phyloP scores from a whole-genome alignment of 2,113 vertebrate species.

The Brachyistius frenatus region DNA sequence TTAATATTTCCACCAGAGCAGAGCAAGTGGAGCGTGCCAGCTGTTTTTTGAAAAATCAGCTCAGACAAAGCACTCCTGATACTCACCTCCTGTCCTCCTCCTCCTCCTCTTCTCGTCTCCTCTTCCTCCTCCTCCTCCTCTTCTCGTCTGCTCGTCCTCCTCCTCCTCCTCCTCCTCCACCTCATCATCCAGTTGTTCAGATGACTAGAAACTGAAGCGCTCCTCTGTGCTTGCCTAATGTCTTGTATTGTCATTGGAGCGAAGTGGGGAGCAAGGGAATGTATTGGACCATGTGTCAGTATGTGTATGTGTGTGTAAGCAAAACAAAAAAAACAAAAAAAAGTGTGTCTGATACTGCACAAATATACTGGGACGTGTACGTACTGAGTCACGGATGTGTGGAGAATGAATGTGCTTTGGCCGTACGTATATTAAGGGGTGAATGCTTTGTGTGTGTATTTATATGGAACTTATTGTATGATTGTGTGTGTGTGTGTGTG shows the following conservation, averaged over 20 bases:
- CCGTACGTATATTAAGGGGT: constrained; percentile 46
- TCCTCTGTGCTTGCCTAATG: constrained; percentile 68
- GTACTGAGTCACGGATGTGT: constrained; percentile 43
- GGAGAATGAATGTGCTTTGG: constrained; percentile 50
- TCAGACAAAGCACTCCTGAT: constrained; percentile 68
- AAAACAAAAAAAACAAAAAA: not conserved
- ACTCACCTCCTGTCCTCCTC: not conserved
- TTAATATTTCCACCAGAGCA: constrained; percentile 72
- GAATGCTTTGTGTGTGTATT: constrained; percentile 33
- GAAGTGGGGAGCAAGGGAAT: constrained; percentile 50
- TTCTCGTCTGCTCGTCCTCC: no score
- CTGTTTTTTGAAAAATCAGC: constrained; percentile 65
- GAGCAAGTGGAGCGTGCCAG: constrained; percentile 69
- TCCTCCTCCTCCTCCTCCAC: constrained; percentile 6
- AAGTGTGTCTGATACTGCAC: constrained; percentile 31
- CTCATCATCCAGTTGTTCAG: constrained; percentile 47
- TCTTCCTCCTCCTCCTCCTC: constrained; percentile 3
- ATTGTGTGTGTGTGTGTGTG: constrained; percentile 28
- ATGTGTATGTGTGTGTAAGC: constrained; percentile 27
- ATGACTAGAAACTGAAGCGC: constrained; percentile 63
- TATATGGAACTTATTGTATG: constrained; percentile 25
- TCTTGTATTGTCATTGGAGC: constrained; percentile 73
- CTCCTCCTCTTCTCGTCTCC: not conserved
- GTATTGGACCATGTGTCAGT: constrained; percentile 69
- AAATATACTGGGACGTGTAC: constrained; percentile 43